Base-by-base conservation (phyloP, 2,113 vertebrate species). In the Leptodactylus fuscus region DNA sequence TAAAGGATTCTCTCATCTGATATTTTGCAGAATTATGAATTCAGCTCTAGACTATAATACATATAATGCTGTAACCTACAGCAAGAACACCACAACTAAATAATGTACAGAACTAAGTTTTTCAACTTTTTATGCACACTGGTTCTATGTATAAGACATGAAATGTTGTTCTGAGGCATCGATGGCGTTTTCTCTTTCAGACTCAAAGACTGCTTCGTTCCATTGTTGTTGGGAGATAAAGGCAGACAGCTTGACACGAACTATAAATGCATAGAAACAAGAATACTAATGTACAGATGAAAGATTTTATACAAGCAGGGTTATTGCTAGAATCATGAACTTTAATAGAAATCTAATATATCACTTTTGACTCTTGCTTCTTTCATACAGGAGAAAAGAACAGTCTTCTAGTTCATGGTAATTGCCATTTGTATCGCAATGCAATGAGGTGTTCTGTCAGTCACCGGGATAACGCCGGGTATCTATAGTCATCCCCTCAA, bases 261-360 rank as follows among this genome's bases (percentile, higher is more conserved):
- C n/a, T 13, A 27, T 48, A 75, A 22, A 75, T 29, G 71, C 44
- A 75, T 2, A 29, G 15, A 75, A 29, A 27, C 44, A 49, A 49
- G 24, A 48, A 75, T 29, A 48, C 12, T 22, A 29, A 46, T 46
- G 71, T 75, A 75, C 18, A 29, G 16, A 74, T 15, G 6, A 48
- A 76, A 76, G 13, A 48, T 29, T 49, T 29, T 32, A 29, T 9
- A 49, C 73, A 76, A 20, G 73, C 44, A 29, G 22, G 7, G 44
- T 27, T 75, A 75, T 75, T 75, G 41, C 71, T 49, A 73, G 70
- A 73, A 73, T 41, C 70, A 44, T 27, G 44, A 32, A 76, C 46
- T 76, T 76, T 76, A 76, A 76, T 76, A 76, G 13, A 76, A 76
- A 76, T 48, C 46, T 76, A 51, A 49, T 49, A 74, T 74, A 29